Conservation (phyloP, 1,140 invertebrate species). For the Antheraea mylitta region DNA sequence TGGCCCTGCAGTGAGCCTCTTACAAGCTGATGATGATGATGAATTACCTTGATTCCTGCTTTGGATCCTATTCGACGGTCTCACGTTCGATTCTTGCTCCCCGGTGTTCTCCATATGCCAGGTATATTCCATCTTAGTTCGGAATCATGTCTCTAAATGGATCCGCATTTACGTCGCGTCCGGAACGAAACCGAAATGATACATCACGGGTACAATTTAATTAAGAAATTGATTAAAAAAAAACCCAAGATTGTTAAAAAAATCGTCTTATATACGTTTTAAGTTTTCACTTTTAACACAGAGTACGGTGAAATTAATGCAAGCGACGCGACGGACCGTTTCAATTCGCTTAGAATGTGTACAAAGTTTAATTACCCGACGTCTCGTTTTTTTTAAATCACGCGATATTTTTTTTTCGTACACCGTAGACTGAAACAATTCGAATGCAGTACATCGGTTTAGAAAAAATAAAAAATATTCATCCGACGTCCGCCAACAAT, state of each 20-base stretch:
- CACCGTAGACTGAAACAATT: not conserved
- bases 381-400: constrained; percentile 9
- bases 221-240: not conserved
- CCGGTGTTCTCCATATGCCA: constrained; percentile 64
- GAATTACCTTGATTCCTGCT: constrained; percentile 31
- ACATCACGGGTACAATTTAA: constrained; percentile 32
- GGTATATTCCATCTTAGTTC: constrained; percentile 66
- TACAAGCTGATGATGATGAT: not conserved
- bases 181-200: constrained; percentile 41
- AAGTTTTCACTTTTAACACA: constrained; percentile 44
- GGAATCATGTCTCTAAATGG: constrained; percentile 30
- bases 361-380: constrained; percentile 13
- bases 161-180: constrained; percentile 52
- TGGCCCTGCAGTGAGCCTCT: too few species aligned
- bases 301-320: constrained; percentile 36
- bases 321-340: constrained; percentile 32
- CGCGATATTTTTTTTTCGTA: not conserved
- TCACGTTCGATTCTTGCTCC: constrained; percentile 32
- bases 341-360: constrained; percentile 5
- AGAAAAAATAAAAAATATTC: constrained; percentile 30
- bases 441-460: not conserved
- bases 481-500: constrained; percentile 56
- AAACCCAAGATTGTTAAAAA: not conserved
- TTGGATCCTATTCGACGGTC: constrained; percentile 7
- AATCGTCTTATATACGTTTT: constrained; percentile 13